Evolutionary conservation across 2,797 vertebrate genomes (phyloP).

Genomic region (Phylloscopus collybita): DNA sequence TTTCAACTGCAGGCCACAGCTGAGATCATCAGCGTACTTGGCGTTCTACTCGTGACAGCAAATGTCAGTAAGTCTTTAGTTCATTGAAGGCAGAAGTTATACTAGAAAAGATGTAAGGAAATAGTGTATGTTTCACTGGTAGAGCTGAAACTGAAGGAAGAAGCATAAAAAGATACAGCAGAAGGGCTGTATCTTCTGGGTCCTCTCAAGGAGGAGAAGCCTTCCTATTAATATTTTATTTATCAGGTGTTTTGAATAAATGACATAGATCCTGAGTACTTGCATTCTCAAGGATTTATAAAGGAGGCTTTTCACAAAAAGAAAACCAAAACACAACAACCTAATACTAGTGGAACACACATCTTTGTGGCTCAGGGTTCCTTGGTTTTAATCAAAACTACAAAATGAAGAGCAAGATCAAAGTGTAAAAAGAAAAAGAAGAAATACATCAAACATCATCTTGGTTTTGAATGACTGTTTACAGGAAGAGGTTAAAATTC

Average conservation of each 20-base stretch:
- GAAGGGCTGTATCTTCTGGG: neutral
- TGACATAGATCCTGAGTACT: neutral
- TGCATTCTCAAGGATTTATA: neutral
- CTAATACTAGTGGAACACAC: neutral
- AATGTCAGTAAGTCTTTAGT: conserved; percentile 5
- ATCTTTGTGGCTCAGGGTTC: neutral
- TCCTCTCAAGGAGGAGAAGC: neutral
- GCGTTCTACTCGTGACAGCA: neutral
- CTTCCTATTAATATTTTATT: neutral
- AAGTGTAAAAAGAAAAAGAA: neutral
- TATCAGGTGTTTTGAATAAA: neutral
- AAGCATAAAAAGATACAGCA: neutral
- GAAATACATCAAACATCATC: neutral
- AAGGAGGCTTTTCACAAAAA: neutral
- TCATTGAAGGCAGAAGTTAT: conserved; percentile 1
- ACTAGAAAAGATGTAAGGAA: neutral
- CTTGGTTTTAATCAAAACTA: neutral
- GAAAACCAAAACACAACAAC: neutral
- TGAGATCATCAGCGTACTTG: conserved; percentile 20
- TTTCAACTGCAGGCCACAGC: neutral
- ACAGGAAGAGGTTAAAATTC: neutral
- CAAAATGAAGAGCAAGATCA: neutral
- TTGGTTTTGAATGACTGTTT: neutral
- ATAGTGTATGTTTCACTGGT: neutral
- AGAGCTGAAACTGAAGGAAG: neutral